Evolutionary conservation across 2,113 vertebrate species (phyloP).

Genomic region (Phycodurus eques): DNA sequence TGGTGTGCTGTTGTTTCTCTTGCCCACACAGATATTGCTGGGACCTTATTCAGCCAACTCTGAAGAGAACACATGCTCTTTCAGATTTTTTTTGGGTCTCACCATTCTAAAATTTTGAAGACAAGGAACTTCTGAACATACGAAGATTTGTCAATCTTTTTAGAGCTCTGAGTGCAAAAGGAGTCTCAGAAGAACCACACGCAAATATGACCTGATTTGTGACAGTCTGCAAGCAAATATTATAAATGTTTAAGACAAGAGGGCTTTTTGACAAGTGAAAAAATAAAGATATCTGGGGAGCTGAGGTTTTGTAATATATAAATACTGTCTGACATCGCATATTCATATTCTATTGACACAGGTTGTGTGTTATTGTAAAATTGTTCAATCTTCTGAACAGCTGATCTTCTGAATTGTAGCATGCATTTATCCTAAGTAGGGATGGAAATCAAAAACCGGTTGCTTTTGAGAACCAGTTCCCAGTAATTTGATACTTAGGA

Average conservation of each 20-base stretch:
- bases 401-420: too few relatives aligned
- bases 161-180: neutral
- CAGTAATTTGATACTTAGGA: too few relatives aligned
- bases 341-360: neutral
- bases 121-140: neutral
- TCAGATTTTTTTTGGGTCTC: neutral
- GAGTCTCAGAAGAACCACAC: neutral
- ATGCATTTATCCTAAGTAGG: too few relatives aligned
- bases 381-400: neutral
- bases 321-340: neutral
- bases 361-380: neutral
- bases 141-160: neutral
- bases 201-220: constrained; percentile 1
- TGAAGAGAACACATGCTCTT: neutral
- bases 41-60: neutral
- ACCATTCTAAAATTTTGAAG: neutral
- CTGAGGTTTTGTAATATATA: neutral
- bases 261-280: neutral
- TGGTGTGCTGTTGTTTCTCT: neutral
- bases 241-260: neutral
- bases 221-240: neutral
- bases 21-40: neutral
- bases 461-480: too few relatives aligned
- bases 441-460: too few relatives aligned
- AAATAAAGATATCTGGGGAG: neutral